Evolutionary conservation across 2,888 invertebrate genomes (phyloP).

Genomic region (Drosophila recens): DNA sequence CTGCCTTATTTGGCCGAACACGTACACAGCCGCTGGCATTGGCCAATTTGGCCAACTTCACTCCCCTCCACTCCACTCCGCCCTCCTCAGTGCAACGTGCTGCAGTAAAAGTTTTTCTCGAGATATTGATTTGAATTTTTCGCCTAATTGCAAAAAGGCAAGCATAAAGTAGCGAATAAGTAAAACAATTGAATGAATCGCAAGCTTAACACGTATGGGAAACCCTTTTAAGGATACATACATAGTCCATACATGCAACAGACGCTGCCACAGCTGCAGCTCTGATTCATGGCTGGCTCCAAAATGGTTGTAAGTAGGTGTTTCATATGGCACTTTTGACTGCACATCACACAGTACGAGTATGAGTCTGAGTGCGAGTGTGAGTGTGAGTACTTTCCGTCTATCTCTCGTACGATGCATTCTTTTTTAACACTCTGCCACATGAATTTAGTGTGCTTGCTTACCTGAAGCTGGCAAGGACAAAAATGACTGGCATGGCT

Average conservation of each 20-base stretch:
- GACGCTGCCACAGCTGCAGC: conserved; percentile 8
- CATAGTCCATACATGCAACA: background rate
- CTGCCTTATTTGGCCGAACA: conserved; percentile 66
- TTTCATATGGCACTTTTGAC: conserved; percentile 27
- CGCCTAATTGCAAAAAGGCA: conserved; percentile 68
- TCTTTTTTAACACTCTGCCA: conserved; percentile 21
- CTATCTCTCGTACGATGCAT: conserved; percentile 1
- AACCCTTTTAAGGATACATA: background rate
- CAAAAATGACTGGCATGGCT: conserved; percentile 51
- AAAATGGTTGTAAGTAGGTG: conserved; percentile 5
- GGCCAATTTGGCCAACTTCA: conserved; percentile 67
- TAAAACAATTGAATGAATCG: conserved; percentile 24
- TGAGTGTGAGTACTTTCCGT: background rate
- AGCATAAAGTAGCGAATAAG: conserved; percentile 39
- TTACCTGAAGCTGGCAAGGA: conserved; percentile 25
- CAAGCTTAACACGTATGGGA: background rate
- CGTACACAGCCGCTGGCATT: conserved; percentile 74
- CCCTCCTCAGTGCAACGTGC: conserved; percentile 47
- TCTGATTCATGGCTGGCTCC: conserved; percentile 19
- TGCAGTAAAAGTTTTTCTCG: conserved; percentile 70
- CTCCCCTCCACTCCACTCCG: background rate
- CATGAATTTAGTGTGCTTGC: conserved; percentile 36
- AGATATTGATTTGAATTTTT: conserved; percentile 73
- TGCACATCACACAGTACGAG: conserved; percentile 19
- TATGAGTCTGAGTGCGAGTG: too few relatives aligned